Percentiles rank a stretch among this genome's conserved stretches.
Evolutionary conservation across 2,113 vertebrate genomes (phyloP).

Genomic region (Ptychochromis oligacanthus): DNA sequence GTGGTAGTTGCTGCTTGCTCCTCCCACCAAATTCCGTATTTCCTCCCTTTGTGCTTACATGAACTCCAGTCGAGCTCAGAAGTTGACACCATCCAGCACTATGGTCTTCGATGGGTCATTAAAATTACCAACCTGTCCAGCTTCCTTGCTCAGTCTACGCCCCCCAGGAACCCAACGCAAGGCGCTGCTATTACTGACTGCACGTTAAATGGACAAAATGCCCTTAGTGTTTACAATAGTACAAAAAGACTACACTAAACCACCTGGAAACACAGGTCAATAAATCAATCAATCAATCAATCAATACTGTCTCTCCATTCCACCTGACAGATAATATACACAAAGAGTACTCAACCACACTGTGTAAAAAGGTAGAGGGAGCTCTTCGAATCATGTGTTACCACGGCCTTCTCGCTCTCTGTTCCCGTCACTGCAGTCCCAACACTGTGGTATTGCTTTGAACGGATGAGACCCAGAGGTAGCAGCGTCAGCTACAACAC

Average conservation of each 20-base stretch:
- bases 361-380: neutral
- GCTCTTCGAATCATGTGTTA: neutral
- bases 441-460: constrained; percentile 36
- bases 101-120: neutral
- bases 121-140: neutral
- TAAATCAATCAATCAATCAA: constrained; percentile 27
- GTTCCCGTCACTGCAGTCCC: neutral
- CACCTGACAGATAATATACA: constrained; percentile 20
- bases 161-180: neutral
- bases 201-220: constrained; percentile 17
- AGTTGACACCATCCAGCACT: neutral
- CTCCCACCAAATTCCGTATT: neutral
- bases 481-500: constrained; percentile 18
- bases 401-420: neutral
- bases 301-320: neutral
- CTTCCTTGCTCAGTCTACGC: neutral
- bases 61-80: constrained; percentile 24
- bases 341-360: constrained; percentile 2
- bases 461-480: constrained; percentile 29
- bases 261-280: constrained; percentile 39
- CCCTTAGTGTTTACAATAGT: constrained; percentile 33
- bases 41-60: neutral
- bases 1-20: neutral
- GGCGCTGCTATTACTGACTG: constrained; percentile 4
- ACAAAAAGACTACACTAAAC: constrained; percentile 44